Evolutionary conservation across 2,888 invertebrate species (phyloP), one percentile per base, ranked within the genome.

Genomic region (Drosophila mettleri): DNA sequence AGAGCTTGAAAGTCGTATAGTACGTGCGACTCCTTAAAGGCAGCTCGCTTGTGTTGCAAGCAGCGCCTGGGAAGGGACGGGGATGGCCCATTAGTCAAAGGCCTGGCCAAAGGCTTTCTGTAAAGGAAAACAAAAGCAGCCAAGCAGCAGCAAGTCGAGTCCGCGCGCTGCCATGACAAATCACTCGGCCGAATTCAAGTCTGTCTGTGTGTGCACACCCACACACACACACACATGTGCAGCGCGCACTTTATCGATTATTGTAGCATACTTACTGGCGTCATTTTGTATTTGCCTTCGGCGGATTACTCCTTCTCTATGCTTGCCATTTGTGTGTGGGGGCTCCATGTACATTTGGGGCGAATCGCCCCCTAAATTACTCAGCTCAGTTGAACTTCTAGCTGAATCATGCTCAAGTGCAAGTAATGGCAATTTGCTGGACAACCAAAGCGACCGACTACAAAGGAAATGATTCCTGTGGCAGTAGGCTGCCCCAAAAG

Each of bases 191-290:
- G 54, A 59, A 64, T 65, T 69, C 33, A 57, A 48, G 27, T 16
- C 22, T 52, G 27, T 55, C 51, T 46, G 51, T 39, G 52, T 73
- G 74, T 74, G 80, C 78, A 49, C 20, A 41, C 14, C 49, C 59
- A 51, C 49, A 41, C 39, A 45, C 27, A 62, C 45, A 52, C 18
- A 45, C 8, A 34, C 18, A 38, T 41, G 51, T 52, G 43, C 27
- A 58, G 29, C 51, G 58, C 69, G 68, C 55, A 64, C 68, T 78
- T 79, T 88, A 89, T 88, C 80, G 88, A 88, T 88, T 88, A 85
- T 79, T 88, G 87, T 75, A 82, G 88, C 87, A 76, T 82, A 77
- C 74, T 76, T 88, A 70, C 76, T 64, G 74, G 84, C 87, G 82
- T 78, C 69, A 71, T 74, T 83, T 65, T 68, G 65, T 51, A 61